Evolutionary conservation across 2,888 invertebrate genomes (phyloP).

Genomic region (Hypena proboscidalis): DNA sequence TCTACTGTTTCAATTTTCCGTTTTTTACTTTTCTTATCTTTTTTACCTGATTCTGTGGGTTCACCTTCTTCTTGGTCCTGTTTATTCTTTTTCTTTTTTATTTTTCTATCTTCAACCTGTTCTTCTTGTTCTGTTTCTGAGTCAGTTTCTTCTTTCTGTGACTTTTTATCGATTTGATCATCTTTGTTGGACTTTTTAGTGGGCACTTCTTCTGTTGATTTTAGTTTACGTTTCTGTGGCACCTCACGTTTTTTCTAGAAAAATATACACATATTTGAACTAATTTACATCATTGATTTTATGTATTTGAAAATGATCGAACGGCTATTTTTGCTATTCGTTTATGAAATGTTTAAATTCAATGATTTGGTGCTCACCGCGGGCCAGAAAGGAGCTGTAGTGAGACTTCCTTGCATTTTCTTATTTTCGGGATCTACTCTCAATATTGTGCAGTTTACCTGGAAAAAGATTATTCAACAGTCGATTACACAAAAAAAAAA

Average conservation of each 20-base stretch:
- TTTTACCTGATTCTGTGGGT: conserved; percentile 11
- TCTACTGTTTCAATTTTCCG: background rate
- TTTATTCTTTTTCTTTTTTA: conserved; percentile 29
- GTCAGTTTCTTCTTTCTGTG: conserved; percentile 33
- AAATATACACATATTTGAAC: conserved; percentile 11
- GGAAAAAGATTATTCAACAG: conserved; percentile 34
- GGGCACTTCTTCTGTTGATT: conserved; percentile 8
- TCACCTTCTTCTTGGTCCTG: conserved; percentile 23
- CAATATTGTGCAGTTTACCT: conserved; percentile 83
- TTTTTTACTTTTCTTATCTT: conserved; percentile 8
- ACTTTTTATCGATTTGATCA: conserved; percentile 15
- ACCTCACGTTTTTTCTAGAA: conserved; percentile 50
- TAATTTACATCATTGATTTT: no score
- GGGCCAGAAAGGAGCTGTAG: conserved; percentile 56
- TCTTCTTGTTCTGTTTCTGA: conserved; percentile 10
- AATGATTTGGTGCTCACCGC: conserved; percentile 53
- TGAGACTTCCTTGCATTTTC: conserved; percentile 76
- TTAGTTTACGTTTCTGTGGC: conserved; percentile 46
- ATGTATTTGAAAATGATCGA: no score
- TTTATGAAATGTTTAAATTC: no score
- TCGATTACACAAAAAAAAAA: no score
- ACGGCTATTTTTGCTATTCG: no score
- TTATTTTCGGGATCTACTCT: conserved; percentile 59
- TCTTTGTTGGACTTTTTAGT: conserved; percentile 25
- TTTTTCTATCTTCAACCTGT: conserved; percentile 2